Evolutionary conservation across 1,140 invertebrate species (phyloP).

Genomic region (Holcopasites calliopsidis): DNA sequence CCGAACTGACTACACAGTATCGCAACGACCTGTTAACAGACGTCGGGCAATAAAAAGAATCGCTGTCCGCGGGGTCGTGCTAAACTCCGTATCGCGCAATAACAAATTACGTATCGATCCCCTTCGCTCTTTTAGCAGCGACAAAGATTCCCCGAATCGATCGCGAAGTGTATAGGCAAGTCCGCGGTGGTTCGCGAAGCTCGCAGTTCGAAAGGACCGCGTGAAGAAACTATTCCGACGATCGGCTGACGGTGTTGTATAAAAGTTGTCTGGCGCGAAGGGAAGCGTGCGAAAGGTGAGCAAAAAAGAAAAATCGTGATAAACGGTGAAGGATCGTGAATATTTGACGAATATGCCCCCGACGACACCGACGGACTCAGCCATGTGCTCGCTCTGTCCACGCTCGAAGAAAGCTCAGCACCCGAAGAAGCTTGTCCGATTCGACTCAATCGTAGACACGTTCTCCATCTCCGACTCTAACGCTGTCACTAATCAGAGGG

Average conservation of each 20-base stretch:
- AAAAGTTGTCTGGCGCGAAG: neutral
- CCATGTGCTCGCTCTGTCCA: conserved; percentile 83
- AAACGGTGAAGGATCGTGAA: conserved; percentile 41
- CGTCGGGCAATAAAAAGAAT: conserved; percentile 14
- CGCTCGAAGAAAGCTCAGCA: conserved; percentile 78
- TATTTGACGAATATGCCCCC: conserved; percentile 74
- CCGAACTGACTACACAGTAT: neutral
- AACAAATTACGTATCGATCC: neutral
- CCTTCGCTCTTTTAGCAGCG: neutral
- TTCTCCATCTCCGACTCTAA: conserved; percentile 82
- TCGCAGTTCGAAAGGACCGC: no score
- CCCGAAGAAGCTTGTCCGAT: conserved; percentile 82
- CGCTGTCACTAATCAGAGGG: conserved; percentile 77
- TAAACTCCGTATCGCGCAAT: conserved; percentile 7
- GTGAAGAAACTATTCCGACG: neutral
- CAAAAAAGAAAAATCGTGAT: conserved; percentile 39
- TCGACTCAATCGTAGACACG: conserved; percentile 83
- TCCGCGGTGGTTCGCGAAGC: no score
- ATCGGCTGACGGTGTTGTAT: neutral
- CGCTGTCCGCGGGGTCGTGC: conserved; percentile 22
- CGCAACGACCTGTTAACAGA: neutral
- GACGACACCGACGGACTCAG: conserved; percentile 69
- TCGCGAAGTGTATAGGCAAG: neutral
- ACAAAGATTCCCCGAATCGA: neutral
- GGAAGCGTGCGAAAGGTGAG: conserved; percentile 11